Percentiles rank a stretch among this genome's conserved stretches.
These are phyloP conservation scores for Epizoanthus scotinus DNA, from an alignment of 92 coral and sea anemone species.

Conservation along the genomic window DNA sequence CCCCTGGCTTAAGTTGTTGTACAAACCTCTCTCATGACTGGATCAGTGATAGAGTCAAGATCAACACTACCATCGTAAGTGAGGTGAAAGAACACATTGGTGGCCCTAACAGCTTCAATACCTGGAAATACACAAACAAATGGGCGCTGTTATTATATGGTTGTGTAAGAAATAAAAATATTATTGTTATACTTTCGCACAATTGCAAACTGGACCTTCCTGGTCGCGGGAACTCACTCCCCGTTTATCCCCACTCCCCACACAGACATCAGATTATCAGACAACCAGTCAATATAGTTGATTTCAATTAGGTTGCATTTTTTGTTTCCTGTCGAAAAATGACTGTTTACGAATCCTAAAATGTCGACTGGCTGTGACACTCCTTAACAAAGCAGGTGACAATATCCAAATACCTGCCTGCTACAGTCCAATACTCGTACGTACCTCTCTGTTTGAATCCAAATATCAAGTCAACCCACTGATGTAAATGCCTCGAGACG, in stretches of 20 bases:
- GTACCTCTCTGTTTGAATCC: constrained; percentile 98
- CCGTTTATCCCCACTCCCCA: too few species aligned
- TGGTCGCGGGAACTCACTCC: too few species aligned
- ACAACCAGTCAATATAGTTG: neutral
- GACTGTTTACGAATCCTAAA: too few species aligned
- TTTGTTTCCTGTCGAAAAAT: too few species aligned
- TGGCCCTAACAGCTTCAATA: constrained; percentile 91
- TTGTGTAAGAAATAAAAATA: neutral
- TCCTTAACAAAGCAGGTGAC: neutral
- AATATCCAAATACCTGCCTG: neutral
- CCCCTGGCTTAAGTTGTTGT: too few species aligned
- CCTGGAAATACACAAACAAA: constrained; percentile 50
- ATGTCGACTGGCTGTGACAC: neutral
- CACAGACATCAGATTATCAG: too few species aligned
- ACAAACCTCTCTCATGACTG: constrained; percentile 58
- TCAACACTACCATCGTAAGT: constrained; percentile 98
- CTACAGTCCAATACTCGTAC: neutral
- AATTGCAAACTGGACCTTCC: too few species aligned
- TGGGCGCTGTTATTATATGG: neutral
- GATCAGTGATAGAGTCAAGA: constrained; percentile 85
- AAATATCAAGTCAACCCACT: constrained; percentile 96
- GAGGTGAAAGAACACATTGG: constrained; percentile 92
- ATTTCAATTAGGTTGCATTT: neutral
- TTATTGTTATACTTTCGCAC: too few species aligned
- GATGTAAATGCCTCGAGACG: constrained; percentile 88